Evolutionary conservation across 2,888 invertebrate genomes (phyloP).

Genomic region (Cephus pygmeus): DNA sequence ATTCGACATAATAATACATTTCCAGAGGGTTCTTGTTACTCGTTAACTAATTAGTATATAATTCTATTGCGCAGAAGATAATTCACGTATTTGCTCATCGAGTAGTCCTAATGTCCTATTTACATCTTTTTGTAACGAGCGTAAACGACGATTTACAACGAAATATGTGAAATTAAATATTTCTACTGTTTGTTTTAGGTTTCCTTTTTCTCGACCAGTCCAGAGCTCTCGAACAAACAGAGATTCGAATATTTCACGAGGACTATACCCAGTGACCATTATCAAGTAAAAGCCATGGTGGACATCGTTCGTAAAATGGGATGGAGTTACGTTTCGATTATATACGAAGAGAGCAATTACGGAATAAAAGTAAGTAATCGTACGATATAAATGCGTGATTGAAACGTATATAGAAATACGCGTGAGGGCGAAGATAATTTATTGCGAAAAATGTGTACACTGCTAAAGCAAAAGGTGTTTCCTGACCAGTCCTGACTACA

Average conservation of each 20-base stretch:
- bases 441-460: neutral
- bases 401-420: neutral
- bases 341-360: conserved; percentile 96
- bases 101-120: neutral
- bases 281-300: conserved; percentile 95
- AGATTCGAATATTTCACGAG: conserved; percentile 94
- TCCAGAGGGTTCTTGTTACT: neutral
- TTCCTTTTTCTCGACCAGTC: conserved; percentile 95
- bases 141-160: neutral
- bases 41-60: neutral
- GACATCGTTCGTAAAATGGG: conserved; percentile 87
- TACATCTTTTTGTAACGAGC: too few species aligned
- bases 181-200: conserved; percentile 73
- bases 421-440: neutral
- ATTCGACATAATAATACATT: neutral
- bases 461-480: neutral
- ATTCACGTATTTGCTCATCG: neutral
- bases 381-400: neutral
- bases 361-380: conserved; percentile 84
- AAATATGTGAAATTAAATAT: neutral
- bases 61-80: neutral
- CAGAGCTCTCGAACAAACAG: conserved; percentile 93
- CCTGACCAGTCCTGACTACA: neutral
- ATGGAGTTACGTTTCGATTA: conserved; percentile 95
- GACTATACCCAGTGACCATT: conserved; percentile 94